A percentile compares a stretch with the other conserved stretches of the same genome.
Conservation (phyloP, 2,888 invertebrate species). For the Drosophila anomalata region DNA sequence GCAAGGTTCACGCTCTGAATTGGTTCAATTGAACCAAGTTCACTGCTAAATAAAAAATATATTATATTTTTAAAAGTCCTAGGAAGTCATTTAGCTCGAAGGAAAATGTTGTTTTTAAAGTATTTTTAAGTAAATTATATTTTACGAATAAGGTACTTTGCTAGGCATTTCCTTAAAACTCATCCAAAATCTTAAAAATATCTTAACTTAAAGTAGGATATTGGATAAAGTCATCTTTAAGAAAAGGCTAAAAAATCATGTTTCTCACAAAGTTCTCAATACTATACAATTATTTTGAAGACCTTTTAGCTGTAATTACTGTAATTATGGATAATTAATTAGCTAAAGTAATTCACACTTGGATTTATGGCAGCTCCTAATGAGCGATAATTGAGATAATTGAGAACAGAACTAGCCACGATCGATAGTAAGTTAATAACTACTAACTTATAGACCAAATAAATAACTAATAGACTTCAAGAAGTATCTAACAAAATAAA, state of each 20-base stretch:
- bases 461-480: neutral
- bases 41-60: slow-evolving; percentile 12
- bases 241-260: neutral
- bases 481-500: neutral
- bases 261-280: neutral
- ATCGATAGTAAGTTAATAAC: neutral
- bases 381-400: slow-evolving; percentile 6
- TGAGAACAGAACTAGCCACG: neutral
- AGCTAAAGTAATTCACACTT: slow-evolving; percentile 3
- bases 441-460: neutral
- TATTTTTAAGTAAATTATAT: no score
- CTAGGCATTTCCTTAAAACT: no score
- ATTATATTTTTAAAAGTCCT: neutral
- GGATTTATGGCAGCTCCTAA: slow-evolving; percentile 1
- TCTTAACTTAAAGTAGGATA: no score
- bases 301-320: neutral
- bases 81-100: neutral
- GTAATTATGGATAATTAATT: slow-evolving; percentile 9
- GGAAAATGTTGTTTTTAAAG: no score
- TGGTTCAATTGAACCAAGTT: slow-evolving; percentile 42
- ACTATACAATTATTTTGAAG: neutral
- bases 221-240: no score
- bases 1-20: slow-evolving; percentile 27
- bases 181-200: no score
- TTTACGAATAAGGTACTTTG: no score